Base-by-base conservation (phyloP, 2,113 vertebrate genomes). In the Lipophrys pholis region DNA sequence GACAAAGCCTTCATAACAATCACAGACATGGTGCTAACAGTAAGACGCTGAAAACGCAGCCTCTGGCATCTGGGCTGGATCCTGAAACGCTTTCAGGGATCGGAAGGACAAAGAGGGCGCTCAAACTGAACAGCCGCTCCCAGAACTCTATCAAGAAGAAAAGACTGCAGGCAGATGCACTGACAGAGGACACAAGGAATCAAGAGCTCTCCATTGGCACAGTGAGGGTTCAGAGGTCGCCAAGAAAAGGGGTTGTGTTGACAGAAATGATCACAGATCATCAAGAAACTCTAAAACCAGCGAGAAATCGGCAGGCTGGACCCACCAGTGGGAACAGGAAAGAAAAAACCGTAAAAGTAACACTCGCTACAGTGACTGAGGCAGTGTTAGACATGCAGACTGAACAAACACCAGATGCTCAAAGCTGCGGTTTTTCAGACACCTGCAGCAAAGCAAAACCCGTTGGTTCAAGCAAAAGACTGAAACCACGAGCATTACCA, bases 81-180 rank as follows among this genome's bases (percentile, higher is more conserved):
- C 7, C 73, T 39, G 49, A 69, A 17, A 30, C 69, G 7, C 46
- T 45, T 42, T 10, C 51, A 17, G 17, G 48, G 48, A 10, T 55
- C 0, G 51, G 52, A 3, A 73, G 48, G 14, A 56, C 61, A 45
- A 89, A 88, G 59, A 78, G 81, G 46, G 71, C 39, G 3, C 38
- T 69, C 11, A 68, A 64, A 15, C 8, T 38, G 10, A 35, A 62
- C 30, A 11, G 43, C 51, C 7, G 30, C 4, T 35, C 66, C 14
- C 49, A 77, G 45, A 72, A 78, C 4, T 7, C 39, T 8, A 46
- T 17, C 2, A 88, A 84, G 57, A 89, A 69, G 60, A 88, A 86
- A 78, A 84, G 61, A 68, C 0, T 45, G 17, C 66, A n/a, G 0
- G 56, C 1, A 3, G 21, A 73, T 53, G 0, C 5, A 38, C 11